phyloP scores from a whole-genome alignment of 23 tunicate genomes.

The Phallusia fumigata region DNA sequence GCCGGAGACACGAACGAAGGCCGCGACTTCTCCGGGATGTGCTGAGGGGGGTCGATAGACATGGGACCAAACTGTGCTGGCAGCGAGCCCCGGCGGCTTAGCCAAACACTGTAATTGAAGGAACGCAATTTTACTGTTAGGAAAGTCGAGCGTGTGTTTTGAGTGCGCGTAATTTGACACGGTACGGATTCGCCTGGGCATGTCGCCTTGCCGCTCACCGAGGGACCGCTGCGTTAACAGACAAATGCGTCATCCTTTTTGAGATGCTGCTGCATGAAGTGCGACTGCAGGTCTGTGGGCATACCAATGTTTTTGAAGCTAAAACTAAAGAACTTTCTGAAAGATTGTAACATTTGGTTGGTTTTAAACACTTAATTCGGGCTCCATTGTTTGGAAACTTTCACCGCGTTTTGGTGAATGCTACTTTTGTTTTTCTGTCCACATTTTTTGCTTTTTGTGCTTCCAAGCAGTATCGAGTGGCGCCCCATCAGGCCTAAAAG shows the following conservation, averaged over 20 bases:
- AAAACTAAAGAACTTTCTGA: too few species aligned
- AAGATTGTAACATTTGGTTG: too few species aligned
- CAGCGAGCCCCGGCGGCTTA: slow-evolving; percentile 9
- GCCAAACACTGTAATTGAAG: slow-evolving; percentile 10
- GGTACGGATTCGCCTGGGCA: slow-evolving; percentile 1
- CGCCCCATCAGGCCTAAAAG: too few species aligned
- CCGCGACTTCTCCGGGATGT: not conserved
- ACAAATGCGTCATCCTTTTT: not conserved
- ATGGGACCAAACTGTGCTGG: not conserved
- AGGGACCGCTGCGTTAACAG: not conserved
- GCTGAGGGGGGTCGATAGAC: not conserved
- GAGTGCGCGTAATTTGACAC: slow-evolving; percentile 6
- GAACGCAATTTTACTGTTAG: slow-evolving; percentile 6
- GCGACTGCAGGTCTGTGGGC: too few species aligned
- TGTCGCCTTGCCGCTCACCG: not conserved
- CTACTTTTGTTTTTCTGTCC: too few species aligned
- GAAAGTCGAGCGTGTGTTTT: not conserved
- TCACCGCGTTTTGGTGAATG: too few species aligned
- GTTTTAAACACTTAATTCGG: too few species aligned
- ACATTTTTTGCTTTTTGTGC: too few species aligned
- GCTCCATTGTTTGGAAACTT: too few species aligned
- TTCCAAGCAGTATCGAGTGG: too few species aligned
- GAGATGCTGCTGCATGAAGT: too few species aligned
- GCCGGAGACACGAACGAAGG: not conserved
- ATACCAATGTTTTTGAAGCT: too few species aligned